Evolutionary conservation across 2,113 vertebrate genomes (phyloP).

Genomic region (Dicerorhinus sumatrensis): DNA sequence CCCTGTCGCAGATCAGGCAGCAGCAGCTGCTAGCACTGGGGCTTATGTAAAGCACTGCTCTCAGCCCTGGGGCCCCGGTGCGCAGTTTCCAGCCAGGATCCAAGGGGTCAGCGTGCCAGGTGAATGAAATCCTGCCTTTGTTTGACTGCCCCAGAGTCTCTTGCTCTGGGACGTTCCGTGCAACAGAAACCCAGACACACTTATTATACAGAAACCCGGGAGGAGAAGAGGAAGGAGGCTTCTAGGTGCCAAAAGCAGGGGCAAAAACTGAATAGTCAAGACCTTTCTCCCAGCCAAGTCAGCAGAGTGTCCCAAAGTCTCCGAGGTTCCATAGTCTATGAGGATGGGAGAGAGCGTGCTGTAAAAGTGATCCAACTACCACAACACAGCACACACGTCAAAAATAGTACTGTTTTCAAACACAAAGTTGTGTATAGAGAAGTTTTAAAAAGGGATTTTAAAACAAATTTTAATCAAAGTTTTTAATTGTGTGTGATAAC

Average conservation of each 20-base stretch:
- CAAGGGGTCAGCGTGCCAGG: slow-evolving; percentile 70
- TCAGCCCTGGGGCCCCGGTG: slow-evolving; percentile 62
- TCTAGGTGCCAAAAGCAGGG: slow-evolving; percentile 84
- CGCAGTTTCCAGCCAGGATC: slow-evolving; percentile 72
- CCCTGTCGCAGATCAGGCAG: slow-evolving; percentile 47
- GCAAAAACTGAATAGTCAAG: slow-evolving; percentile 81
- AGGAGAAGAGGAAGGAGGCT: slow-evolving; percentile 79
- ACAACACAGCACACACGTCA: background rate
- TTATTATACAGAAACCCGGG: slow-evolving; percentile 88
- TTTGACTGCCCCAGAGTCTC: slow-evolving; percentile 84
- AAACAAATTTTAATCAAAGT: background rate
- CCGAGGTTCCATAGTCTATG: slow-evolving; percentile 64
- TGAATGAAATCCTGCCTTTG: slow-evolving; percentile 85
- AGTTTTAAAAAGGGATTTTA: background rate
- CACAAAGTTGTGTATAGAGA: background rate
- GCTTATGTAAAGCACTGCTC: slow-evolving; percentile 74
- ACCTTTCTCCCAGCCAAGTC: slow-evolving; percentile 72
- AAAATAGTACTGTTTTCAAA: background rate
- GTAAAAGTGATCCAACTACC: slow-evolving; percentile 48
- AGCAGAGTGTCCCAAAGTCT: slow-evolving; percentile 70
- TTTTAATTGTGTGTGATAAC: slow-evolving; percentile 12
- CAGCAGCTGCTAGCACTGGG: slow-evolving; percentile 37
- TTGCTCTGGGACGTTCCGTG: slow-evolving; percentile 83
- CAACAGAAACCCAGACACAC: slow-evolving; percentile 86
- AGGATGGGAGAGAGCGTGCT: background rate